Evolutionary conservation across 2,113 vertebrate species (phyloP).

Genomic region (Corythaeola cristata): DNA sequence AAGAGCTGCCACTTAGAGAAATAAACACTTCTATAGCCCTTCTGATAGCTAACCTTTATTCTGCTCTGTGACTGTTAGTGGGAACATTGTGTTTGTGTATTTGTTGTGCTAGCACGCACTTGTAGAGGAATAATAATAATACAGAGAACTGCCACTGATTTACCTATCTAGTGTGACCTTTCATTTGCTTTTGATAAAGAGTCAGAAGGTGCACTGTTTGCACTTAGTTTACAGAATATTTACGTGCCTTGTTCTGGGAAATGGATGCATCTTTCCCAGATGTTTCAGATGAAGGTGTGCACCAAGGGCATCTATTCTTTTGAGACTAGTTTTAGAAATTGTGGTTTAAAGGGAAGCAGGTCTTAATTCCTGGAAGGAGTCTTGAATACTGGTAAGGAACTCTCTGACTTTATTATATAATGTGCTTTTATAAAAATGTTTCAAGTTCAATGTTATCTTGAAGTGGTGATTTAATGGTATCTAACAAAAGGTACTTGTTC

Average conservation of each 20-base stretch:
- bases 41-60: background rate
- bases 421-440: rapidly evolving
- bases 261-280: background rate
- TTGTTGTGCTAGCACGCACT: background rate
- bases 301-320: background rate
- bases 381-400: background rate
- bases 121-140: background rate
- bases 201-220: background rate
- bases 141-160: background rate
- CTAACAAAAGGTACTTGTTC: background rate
- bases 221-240: background rate
- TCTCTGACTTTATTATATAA: background rate
- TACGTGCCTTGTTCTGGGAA: background rate
- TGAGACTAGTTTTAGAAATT: background rate
- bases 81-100: background rate
- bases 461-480: background rate
- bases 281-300: background rate
- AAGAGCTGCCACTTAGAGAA: background rate
- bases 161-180: background rate
- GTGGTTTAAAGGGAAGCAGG: background rate
- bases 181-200: background rate
- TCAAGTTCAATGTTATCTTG: background rate
- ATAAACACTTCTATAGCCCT: background rate
- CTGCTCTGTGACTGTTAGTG: background rate
- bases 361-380: background rate